A percentile compares a stretch with the other conserved stretches of the same genome.
Conservation (phyloP, 2,888 invertebrate genomes). For the Parelbella ahira region DNA sequence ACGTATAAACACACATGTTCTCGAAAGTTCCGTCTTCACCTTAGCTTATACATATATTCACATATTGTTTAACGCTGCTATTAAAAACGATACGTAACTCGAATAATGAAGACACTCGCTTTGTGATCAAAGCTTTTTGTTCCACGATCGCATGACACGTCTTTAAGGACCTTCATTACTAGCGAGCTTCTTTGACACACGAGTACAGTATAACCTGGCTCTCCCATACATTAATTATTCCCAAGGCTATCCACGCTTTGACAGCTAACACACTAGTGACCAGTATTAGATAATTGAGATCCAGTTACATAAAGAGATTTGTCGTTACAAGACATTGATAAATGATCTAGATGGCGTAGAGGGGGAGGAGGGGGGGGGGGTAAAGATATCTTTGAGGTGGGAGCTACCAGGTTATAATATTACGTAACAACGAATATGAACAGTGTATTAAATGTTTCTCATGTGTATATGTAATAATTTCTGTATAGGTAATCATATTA, state of each 20-base stretch:
- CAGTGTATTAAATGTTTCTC: too few relatives aligned
- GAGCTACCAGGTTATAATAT: too few relatives aligned
- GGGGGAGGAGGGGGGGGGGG: too few relatives aligned
- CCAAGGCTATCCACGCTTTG: slow-evolving; percentile 1
- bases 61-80: slow-evolving; percentile 7
- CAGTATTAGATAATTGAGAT: slow-evolving; percentile 21
- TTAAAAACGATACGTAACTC: slow-evolving; percentile 23
- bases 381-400: too few relatives aligned
- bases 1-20: too few relatives aligned
- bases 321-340: slow-evolving; percentile 9
- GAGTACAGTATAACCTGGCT: slow-evolving; percentile 21
- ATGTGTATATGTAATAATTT: too few relatives aligned
- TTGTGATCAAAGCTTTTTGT: slow-evolving; percentile 25
- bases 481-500: too few relatives aligned
- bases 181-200: slow-evolving; percentile 18
- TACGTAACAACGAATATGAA: too few relatives aligned
- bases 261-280: slow-evolving; percentile 12
- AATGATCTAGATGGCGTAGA: too few relatives aligned
- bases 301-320: slow-evolving; percentile 20
- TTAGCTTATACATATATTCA: too few relatives aligned
- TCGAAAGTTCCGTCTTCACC: too few relatives aligned
- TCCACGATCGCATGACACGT: slow-evolving; percentile 34
- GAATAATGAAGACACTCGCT: slow-evolving; percentile 24
- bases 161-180: slow-evolving; percentile 60
- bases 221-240: slow-evolving; percentile 21